phyloP scores from a whole-genome alignment of 1,140 invertebrate genomes.

The Drosophila tropicalis region DNA sequence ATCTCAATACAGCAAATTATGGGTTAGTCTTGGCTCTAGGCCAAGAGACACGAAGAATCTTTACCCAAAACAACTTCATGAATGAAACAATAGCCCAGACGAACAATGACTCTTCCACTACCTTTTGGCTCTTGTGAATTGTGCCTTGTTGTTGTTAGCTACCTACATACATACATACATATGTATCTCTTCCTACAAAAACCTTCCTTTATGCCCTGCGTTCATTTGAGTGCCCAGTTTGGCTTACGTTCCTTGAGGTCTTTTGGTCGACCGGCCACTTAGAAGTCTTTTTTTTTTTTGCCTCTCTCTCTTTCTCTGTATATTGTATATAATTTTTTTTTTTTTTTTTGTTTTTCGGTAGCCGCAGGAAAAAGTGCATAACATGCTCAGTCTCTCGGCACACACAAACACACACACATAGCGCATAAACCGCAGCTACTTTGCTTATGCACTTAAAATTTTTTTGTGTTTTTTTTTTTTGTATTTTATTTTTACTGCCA shows the following conservation, averaged over 20 bases:
- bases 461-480: conserved; percentile 17
- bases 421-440: conserved; percentile 56
- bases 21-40: conserved; percentile 58
- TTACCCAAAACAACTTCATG: conserved; percentile 59
- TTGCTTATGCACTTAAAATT: conserved; percentile 74
- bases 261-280: conserved; percentile 59
- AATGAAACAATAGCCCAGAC: conserved; percentile 75
- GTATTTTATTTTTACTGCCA: conserved; percentile 60
- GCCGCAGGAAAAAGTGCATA: conserved; percentile 78
- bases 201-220: conserved; percentile 23
- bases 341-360: conserved; percentile 68
- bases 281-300: conserved; percentile 52
- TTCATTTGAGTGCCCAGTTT: conserved; percentile 66
- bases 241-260: conserved; percentile 54
- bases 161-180: not conserved
- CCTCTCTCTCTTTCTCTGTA: conserved; percentile 23
- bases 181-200: not conserved
- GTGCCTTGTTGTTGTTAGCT: not conserved
- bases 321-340: conserved; percentile 55
- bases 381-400: conserved; percentile 42
- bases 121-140: not conserved
- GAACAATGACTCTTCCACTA: conserved; percentile 40
- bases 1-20: conserved; percentile 64
- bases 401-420: conserved; percentile 1
- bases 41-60: conserved; percentile 61